A percentile compares a stretch with the other conserved stretches of the same genome.
Conservation (phyloP, 2,888 invertebrate species). For the Ophion ellenae region DNA sequence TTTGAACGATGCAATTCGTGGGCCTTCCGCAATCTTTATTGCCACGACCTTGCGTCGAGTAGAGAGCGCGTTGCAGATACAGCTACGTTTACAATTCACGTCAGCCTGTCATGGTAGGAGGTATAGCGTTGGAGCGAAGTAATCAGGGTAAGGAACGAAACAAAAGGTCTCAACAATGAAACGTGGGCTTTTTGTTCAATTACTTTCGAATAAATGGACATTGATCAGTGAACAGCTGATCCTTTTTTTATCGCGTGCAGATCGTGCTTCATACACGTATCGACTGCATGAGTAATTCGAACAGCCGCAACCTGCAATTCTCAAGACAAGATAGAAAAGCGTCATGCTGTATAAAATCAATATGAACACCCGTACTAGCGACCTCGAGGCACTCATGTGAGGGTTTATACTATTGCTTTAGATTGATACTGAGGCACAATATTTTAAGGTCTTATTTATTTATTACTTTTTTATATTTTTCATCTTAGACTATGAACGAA, state of each 20-base stretch:
- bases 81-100: background rate
- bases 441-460: background rate
- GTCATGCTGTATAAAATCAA: conserved; percentile 26
- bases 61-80: conserved; percentile 1
- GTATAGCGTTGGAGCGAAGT: background rate
- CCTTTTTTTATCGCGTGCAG: background rate
- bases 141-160: background rate
- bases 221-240: background rate
- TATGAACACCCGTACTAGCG: background rate
- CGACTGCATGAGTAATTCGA: conserved; percentile 2
- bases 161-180: background rate
- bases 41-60: conserved; percentile 30
- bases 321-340: background rate
- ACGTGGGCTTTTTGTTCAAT: background rate
- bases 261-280: background rate
- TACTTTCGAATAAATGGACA: background rate
- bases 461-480: background rate
- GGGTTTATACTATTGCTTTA: conserved; percentile 5
- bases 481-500: background rate
- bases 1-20: background rate
- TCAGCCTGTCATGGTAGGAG: background rate
- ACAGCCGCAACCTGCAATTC: background rate
- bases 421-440: background rate
- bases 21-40: conserved; percentile 37
- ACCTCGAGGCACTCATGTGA: background rate